Conservation (phyloP, 2,113 vertebrate species). For the Pangasianodon hypophthalmus region DNA sequence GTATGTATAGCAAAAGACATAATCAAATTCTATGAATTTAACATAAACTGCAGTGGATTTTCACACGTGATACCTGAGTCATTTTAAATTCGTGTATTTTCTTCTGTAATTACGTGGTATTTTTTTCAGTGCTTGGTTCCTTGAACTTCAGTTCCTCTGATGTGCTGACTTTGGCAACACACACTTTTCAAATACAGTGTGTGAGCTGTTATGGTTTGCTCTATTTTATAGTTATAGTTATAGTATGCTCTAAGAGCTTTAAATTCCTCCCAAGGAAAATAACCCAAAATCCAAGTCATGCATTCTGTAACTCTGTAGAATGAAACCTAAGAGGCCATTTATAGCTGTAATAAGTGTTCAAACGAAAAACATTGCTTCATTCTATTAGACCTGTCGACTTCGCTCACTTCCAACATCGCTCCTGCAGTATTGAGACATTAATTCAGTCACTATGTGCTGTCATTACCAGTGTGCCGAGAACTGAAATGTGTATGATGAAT, state of each 20-base stretch:
- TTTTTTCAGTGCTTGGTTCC: conserved; percentile 6
- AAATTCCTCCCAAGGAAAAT: background rate
- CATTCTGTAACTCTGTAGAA: background rate
- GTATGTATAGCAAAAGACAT: background rate
- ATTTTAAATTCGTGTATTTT: background rate
- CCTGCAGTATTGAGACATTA: conserved; percentile 52
- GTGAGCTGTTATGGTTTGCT: background rate
- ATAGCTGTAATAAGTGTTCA: conserved; percentile 44
- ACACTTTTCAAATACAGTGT: background rate
- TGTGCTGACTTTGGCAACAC: conserved; percentile 24
- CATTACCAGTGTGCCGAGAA: conserved; percentile 46
- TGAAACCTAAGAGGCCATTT: conserved; percentile 29
- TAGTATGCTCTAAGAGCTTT: background rate
- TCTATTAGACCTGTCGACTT: conserved; percentile 52
- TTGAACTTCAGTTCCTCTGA: background rate
- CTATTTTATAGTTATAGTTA: background rate
- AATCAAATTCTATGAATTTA: background rate
- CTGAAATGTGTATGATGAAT: conserved; percentile 52
- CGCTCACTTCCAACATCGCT: conserved; percentile 51
- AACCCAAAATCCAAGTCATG: background rate
- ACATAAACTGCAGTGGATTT: background rate
- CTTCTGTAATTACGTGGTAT: background rate
- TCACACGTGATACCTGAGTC: background rate
- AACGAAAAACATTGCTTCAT: conserved; percentile 49
- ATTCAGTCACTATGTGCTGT: conserved; percentile 53